Base-by-base conservation (phyloP, 2,797 vertebrate species). In the Pseudochromis fuscus region DNA sequence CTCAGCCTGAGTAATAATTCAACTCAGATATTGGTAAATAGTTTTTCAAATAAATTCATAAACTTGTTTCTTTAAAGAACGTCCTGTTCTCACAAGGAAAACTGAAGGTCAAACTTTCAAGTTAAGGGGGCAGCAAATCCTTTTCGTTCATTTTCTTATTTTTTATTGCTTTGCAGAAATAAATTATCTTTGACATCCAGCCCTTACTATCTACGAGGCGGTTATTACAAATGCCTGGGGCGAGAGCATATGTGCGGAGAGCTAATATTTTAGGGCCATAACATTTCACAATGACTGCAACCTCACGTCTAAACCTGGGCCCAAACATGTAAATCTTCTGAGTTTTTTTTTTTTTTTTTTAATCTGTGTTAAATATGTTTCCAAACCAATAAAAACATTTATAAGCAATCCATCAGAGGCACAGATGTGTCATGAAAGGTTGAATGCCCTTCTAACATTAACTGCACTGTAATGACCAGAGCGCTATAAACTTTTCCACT, bases 321-420 rank as follows among this genome's bases (percentile, higher is more conserved):
- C 4, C n/a, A n/a, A n/a, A n/a, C n/a, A n/a, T n/a, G n/a, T n/a
- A 38, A 16, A 13, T 16, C 15, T 7, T 18, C 5, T 56, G n/a
- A 66, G 44, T 30, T 63, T 15, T 9, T n/a, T n/a, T n/a, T n/a
- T 13, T 33, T 35, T 35, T 4, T 35, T 3, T 13, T 35, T 1
- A 35, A 35, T 13, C 33, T 35, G 33, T 35, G 33, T 13, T 35
- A 35, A 35, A 10, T 35, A 10, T 35, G 33, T 35, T 35, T 7
- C 33, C 15, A 12, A 12, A 35, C 1, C 33, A 15, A 13, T 3
- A 12, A 38, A 18, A 44, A 30, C 16, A 51, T 49, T 27, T 5
- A n/a, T n/a, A 46, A 37, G 19, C n/a, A 24, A 64, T 68, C 42
- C 30, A 31, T 38, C 37, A 56, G 9, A 27, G 53, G 25, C 45